phyloP scores from a whole-genome alignment of 2,797 vertebrate genomes.

The Toxotes lorentzi region DNA sequence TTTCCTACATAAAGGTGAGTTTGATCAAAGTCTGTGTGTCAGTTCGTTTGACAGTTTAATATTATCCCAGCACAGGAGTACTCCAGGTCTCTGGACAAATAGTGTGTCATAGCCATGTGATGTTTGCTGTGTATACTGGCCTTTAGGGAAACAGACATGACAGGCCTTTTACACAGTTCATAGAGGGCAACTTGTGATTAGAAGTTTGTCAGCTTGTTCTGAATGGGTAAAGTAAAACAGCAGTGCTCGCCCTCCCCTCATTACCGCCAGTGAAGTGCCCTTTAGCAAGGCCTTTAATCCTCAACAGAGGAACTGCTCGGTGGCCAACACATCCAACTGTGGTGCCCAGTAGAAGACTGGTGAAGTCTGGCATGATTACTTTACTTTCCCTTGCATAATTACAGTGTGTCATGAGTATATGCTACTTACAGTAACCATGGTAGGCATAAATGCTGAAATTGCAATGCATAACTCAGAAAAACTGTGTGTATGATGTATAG shows the following conservation, averaged over 20 bases:
- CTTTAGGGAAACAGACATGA: background rate
- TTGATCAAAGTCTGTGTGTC: background rate
- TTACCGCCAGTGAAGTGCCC: slow-evolving; percentile 20
- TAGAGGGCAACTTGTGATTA: background rate
- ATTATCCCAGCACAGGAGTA: slow-evolving; percentile 3
- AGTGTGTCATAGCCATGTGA: background rate
- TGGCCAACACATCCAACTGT: slow-evolving; percentile 19
- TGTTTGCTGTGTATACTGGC: slow-evolving; percentile 6
- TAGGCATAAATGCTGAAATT: slow-evolving; percentile 40
- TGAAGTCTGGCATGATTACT: slow-evolving; percentile 21
- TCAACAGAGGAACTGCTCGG: slow-evolving; percentile 15
- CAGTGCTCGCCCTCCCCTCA: background rate
- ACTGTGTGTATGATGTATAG: background rate
- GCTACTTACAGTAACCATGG: slow-evolving; percentile 26
- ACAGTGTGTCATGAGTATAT: slow-evolving; percentile 26
- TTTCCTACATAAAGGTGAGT: background rate
- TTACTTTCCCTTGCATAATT: slow-evolving; percentile 43
- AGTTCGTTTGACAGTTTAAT: background rate
- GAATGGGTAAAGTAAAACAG: background rate
- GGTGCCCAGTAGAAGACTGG: slow-evolving; percentile 20
- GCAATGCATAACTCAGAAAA: slow-evolving; percentile 29
- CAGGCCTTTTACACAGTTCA: background rate
- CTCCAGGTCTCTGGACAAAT: slow-evolving; percentile 8
- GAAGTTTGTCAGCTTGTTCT: slow-evolving; percentile 3
- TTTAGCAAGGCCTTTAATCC: slow-evolving; percentile 23